Evolutionary conservation across 2,113 vertebrate genomes (phyloP).

Genomic region (Myrmecobius fasciatus): DNA sequence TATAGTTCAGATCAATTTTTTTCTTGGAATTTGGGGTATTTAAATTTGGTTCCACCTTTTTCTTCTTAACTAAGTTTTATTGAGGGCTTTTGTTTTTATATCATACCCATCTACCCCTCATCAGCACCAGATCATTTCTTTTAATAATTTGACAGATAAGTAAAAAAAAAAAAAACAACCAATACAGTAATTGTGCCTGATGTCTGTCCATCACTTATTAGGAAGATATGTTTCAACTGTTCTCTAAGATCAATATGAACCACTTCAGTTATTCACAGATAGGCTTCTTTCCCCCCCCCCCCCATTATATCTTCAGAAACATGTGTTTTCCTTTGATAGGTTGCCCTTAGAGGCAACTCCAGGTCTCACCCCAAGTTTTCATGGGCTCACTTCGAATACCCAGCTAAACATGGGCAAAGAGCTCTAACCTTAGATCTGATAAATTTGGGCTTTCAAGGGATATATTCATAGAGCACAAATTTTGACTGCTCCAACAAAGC

Average conservation of each 20-base stretch:
- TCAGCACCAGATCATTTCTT: background rate
- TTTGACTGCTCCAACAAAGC: background rate
- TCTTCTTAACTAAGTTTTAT: background rate
- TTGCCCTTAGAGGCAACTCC: background rate
- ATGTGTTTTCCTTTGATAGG: background rate
- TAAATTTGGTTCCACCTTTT: background rate
- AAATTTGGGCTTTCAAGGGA: background rate
- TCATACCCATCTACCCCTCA: background rate
- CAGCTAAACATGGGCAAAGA: background rate
- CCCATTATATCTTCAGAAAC: background rate
- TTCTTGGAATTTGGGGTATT: background rate
- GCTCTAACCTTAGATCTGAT: background rate
- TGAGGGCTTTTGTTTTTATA: background rate
- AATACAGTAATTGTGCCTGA: background rate
- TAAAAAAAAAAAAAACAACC: background rate
- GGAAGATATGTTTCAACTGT: background rate
- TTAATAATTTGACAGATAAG: background rate
- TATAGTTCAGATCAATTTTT: background rate
- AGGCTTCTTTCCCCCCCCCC: background rate
- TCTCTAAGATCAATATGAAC: background rate
- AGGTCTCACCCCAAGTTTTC: background rate
- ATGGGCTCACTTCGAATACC: background rate
- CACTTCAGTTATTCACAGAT: background rate
- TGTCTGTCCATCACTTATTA: background rate
- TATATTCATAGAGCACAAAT: background rate